Percentiles rank a stretch among this genome's conserved stretches.
Evolutionary conservation across 2,113 vertebrate species (phyloP).

Genomic region (Ammodytes dubius): DNA sequence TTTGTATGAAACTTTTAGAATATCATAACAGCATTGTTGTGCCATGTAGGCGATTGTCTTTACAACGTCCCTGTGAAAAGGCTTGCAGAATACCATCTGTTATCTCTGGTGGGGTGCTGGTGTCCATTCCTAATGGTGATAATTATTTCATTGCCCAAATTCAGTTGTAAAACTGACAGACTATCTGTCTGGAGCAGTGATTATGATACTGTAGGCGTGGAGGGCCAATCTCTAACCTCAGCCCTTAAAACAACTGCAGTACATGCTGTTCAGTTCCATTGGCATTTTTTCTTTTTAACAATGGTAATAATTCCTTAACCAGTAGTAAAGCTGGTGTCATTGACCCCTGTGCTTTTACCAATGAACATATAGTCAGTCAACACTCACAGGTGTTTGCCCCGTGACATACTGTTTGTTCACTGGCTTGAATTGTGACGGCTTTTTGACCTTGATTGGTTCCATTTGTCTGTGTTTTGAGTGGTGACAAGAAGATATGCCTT

Average conservation of each 20-base stretch:
- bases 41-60: background rate
- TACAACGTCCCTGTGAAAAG: background rate
- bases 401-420: slow-evolving; percentile 13
- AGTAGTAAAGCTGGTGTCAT: background rate
- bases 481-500: background rate
- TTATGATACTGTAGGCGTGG: background rate
- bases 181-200: slow-evolving; percentile 12
- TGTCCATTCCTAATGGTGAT: background rate
- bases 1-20: background rate
- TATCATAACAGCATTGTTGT: background rate
- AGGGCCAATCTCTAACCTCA: slow-evolving; percentile 8
- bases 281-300: background rate
- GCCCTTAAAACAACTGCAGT: background rate
- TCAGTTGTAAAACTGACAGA: slow-evolving; percentile 1
- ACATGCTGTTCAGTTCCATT: slow-evolving; percentile 51
- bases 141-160: slow-evolving; percentile 28
- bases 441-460: slow-evolving; percentile 5
- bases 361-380: slow-evolving; percentile 26
- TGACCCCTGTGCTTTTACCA: slow-evolving; percentile 35
- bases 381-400: slow-evolving; percentile 37
- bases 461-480: slow-evolving; percentile 1
- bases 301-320: slow-evolving; percentile 14
- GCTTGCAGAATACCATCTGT: background rate
- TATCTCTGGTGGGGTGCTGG: background rate
- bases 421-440: background rate